These are phyloP conservation scores for Drosophila ambigua DNA, from an alignment of 1,140 invertebrate species.

Conservation along the genomic window DNA sequence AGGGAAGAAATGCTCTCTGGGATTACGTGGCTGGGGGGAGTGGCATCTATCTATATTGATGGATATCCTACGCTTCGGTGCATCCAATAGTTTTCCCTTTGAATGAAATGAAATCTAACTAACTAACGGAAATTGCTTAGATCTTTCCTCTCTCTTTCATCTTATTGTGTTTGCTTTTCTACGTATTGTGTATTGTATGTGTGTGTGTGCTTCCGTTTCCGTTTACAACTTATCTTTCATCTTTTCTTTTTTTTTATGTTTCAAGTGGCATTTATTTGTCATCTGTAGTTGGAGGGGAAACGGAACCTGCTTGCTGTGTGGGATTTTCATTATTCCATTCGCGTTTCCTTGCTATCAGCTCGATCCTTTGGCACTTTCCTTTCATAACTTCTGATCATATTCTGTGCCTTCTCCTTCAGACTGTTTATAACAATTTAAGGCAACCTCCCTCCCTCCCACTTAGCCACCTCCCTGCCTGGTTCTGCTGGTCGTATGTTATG, in stretches of 20 bases:
- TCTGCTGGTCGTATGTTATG: constrained; percentile 63
- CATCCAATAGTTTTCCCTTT: constrained; percentile 17
- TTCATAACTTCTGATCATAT: constrained; percentile 59
- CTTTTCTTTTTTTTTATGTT: too few relatives aligned
- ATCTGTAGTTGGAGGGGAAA: too few relatives aligned
- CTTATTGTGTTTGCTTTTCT: constrained; percentile 2
- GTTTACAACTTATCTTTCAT: too few relatives aligned
- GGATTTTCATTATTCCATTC: not conserved
- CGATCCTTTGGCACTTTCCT: not conserved
- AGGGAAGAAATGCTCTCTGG: not conserved
- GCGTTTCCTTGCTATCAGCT: not conserved
- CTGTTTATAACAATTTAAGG: constrained; percentile 63
- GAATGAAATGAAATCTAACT: not conserved
- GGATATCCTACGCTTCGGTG: constrained; percentile 24
- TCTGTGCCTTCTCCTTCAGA: constrained; percentile 14
- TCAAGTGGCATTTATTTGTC: too few relatives aligned
- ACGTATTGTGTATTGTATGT: constrained; percentile 3
- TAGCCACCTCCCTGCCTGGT: not conserved
- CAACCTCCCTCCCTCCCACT: not conserved
- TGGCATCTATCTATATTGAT: constrained; percentile 18
- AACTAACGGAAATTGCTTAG: constrained; percentile 26
- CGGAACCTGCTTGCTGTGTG: too few relatives aligned
- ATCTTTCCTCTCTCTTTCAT: constrained; percentile 12
- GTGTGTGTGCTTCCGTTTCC: not conserved
- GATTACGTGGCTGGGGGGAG: constrained; percentile 14